A percentile compares a stretch with the other conserved stretches of the same genome.
These are phyloP conservation scores for Apomyelois bistriatella DNA, from an alignment of 2,888 invertebrate genomes.

Conservation along the genomic window DNA sequence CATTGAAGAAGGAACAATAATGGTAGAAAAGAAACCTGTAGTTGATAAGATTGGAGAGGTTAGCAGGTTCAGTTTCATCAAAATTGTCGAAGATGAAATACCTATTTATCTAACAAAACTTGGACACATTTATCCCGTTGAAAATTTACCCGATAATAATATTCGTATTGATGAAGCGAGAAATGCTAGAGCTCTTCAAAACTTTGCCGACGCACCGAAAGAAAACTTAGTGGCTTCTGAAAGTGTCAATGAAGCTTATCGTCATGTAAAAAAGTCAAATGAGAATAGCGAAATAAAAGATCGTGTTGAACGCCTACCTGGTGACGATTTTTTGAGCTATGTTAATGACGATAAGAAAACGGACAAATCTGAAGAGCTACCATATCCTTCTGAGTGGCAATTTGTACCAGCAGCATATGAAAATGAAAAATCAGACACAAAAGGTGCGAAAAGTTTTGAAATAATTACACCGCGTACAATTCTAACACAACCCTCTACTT, in stretches of 20 bases:
- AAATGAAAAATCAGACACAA: slow-evolving; percentile 51
- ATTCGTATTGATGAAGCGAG: slow-evolving; percentile 74
- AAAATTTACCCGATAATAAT: slow-evolving; percentile 68
- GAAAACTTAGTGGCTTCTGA: slow-evolving; percentile 74
- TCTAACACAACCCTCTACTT: slow-evolving; percentile 81
- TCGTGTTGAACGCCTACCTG: slow-evolving; percentile 45
- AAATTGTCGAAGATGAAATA: slow-evolving; percentile 82
- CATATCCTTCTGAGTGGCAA: slow-evolving; percentile 55
- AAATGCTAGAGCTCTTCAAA: slow-evolving; percentile 66
- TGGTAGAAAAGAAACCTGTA: slow-evolving; percentile 81
- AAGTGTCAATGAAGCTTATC: slow-evolving; percentile 72
- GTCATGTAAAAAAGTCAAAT: slow-evolving; percentile 52
- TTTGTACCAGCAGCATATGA: slow-evolving; percentile 75
- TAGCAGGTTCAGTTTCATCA: slow-evolving; percentile 83
- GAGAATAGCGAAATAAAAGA: slow-evolving; percentile 29
- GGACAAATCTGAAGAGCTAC: slow-evolving; percentile 39
- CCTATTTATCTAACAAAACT: slow-evolving; percentile 72
- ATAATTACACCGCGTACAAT: slow-evolving; percentile 59
- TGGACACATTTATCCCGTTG: slow-evolving; percentile 71
- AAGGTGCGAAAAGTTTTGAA: slow-evolving; percentile 53
- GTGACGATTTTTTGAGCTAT: slow-evolving; percentile 61
- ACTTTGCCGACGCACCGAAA: slow-evolving; percentile 56
- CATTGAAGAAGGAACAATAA: slow-evolving; percentile 74
- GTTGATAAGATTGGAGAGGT: slow-evolving; percentile 85
- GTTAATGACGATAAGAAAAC: slow-evolving; percentile 61